Base-by-base conservation (phyloP, 2,888 invertebrate species). In the Cinara cedri region DNA sequence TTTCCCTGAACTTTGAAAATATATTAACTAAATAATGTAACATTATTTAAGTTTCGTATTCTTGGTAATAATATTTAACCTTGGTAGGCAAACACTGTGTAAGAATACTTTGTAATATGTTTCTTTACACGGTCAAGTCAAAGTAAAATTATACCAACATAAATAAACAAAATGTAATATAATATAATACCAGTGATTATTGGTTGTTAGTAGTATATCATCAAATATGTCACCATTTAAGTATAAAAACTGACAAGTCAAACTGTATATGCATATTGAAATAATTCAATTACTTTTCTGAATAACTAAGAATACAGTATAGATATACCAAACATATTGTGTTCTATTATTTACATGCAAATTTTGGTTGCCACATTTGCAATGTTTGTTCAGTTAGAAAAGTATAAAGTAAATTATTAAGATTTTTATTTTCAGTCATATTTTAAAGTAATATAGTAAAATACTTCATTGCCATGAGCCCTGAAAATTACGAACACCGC, bases 401-500 rank as follows among this genome's bases (percentile, higher is more conserved):
- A 60, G n/a, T 74, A 51, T 16, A 42, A 34, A 34, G 42, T 21
- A 70, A 34, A 3, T 42, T 34, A 51, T 6, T 34, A 34, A 4
- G 3, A 34, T 34, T 34, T 34, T 19, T 19, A 60, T 72, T 14
- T 49, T 19, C 16, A 51, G 1, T 9, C 11, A n/a, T n/a, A 44
- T 16, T 19, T 46, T 16, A 72, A n/a, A 16, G n/a, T n/a, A 1
- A 49, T 26, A 57, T 24, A 21, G 44, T 26, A 34, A 34, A 34
- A 14, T 70, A 71, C 1, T 62, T 42, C 34, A 62, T 21, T 34
- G 49, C n/a, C 24, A 44, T 16, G 1, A 24, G 16, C 24, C 21
- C 74, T 75, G 54, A 75, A 65, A 75, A 54, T 54, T 44, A 24
- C 34, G 11, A 63, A 62, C 34, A 49, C 26, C 46, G 42, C 63